Percentiles rank a stretch among this genome's conserved stretches.
phyloP scores from a whole-genome alignment of 1,140 invertebrate species.

The Drosophila sucinea region DNA sequence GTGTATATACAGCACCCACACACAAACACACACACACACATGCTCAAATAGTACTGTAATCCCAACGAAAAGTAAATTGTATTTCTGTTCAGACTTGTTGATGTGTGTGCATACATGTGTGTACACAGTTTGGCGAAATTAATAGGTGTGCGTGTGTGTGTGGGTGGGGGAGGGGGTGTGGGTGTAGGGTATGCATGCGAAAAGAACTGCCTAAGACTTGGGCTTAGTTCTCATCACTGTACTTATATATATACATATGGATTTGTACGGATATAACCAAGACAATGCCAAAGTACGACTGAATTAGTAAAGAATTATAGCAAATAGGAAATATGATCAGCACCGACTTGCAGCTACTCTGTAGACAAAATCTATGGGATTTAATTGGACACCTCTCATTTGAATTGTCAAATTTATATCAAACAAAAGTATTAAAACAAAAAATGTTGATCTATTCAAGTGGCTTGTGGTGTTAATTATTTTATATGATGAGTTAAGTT shows the following conservation, averaged over 20 bases:
- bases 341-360: no score
- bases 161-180: background rate
- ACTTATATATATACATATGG: background rate
- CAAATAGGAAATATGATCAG: background rate
- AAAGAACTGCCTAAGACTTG: slow-evolving; percentile 37
- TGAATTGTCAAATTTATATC: no score
- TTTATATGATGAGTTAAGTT: no score
- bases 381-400: no score
- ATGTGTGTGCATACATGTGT: slow-evolving; percentile 45
- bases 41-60: slow-evolving; percentile 56
- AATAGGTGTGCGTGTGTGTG: slow-evolving; percentile 12
- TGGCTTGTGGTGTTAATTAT: no score
- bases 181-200: slow-evolving; percentile 1
- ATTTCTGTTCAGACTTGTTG: slow-evolving; percentile 77
- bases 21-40: slow-evolving; percentile 27
- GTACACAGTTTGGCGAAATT: slow-evolving; percentile 10
- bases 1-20: slow-evolving; percentile 16
- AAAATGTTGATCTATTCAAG: no score
- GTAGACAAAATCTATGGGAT: no score
- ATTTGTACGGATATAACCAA: slow-evolving; percentile 41
- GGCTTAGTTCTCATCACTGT: slow-evolving; percentile 48
- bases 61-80: slow-evolving; percentile 75
- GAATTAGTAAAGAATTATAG: slow-evolving; percentile 34
- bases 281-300: slow-evolving; percentile 55
- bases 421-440: no score